phyloP scores from a whole-genome alignment of 2,888 invertebrate species.

The Cerastis rubricosa region DNA sequence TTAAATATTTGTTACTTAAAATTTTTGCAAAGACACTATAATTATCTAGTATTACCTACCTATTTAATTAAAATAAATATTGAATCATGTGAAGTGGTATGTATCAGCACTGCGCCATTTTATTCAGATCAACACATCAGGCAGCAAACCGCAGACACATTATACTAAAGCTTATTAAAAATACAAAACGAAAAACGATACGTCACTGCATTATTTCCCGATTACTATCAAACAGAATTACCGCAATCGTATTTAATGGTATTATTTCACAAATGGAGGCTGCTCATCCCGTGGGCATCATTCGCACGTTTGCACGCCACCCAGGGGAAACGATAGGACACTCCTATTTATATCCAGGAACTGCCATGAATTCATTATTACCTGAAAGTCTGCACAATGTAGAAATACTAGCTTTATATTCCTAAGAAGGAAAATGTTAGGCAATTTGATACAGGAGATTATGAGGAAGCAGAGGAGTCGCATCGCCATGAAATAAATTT shows the following conservation, averaged over 20 bases:
- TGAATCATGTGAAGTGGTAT: not conserved
- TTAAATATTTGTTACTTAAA: not conserved
- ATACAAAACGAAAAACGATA: constrained; percentile 9
- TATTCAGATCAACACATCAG: not conserved
- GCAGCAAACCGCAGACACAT: constrained; percentile 28
- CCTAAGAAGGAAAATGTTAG: constrained; percentile 18
- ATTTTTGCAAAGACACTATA: not conserved
- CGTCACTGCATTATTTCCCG: constrained; percentile 15
- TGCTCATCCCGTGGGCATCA: constrained; percentile 31
- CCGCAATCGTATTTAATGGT: constrained; percentile 43
- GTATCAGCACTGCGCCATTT: constrained; percentile 3
- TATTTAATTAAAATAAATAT: not conserved
- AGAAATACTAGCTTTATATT: constrained; percentile 40
- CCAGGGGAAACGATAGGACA: constrained; percentile 45
- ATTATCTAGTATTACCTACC: not conserved
- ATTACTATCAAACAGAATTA: constrained; percentile 35
- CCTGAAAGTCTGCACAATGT: constrained; percentile 38
- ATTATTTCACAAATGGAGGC: constrained; percentile 53
- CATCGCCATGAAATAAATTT: constrained; percentile 35
- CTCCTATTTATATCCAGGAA: constrained; percentile 55
- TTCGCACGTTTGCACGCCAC: constrained; percentile 46
- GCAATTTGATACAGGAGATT: constrained; percentile 48
- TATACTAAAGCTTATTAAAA: constrained; percentile 30
- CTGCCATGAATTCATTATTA: constrained; percentile 51
- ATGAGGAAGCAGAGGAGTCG: constrained; percentile 40